Evolutionary conservation across 1,140 invertebrate genomes (phyloP).

Genomic region (Pseudoatta argentina): DNA sequence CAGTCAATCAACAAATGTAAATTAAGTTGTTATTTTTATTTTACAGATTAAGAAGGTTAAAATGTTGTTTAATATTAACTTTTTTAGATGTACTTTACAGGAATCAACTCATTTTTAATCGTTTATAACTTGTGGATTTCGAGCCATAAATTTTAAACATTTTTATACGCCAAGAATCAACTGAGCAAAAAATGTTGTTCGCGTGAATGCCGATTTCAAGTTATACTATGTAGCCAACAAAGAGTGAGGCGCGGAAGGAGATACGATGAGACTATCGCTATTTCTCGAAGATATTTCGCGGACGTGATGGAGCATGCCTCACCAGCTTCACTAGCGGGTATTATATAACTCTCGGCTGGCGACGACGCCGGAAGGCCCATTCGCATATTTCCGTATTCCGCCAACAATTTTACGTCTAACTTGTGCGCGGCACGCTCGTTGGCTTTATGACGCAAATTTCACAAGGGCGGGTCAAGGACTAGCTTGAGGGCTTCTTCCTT

Average conservation of each 20-base stretch:
- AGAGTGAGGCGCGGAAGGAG: neutral
- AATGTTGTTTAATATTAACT: neutral
- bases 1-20: too few relatives aligned
- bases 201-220: neutral
- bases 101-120: neutral
- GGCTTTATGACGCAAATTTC: constrained; percentile 48
- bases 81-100: neutral
- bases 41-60: neutral
- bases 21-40: neutral
- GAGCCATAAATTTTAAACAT: neutral
- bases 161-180: neutral
- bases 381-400: constrained; percentile 78
- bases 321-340: constrained; percentile 67
- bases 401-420: constrained; percentile 80
- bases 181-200: neutral
- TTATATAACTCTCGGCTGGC: constrained; percentile 71
- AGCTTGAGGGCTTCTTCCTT: constrained; percentile 29
- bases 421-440: constrained; percentile 59
- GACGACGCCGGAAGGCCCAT: constrained; percentile 67
- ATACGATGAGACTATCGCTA: constrained; percentile 49
- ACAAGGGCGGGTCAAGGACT: constrained; percentile 46
- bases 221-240: neutral
- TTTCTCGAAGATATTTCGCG: constrained; percentile 69
- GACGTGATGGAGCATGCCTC: constrained; percentile 75
- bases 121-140: neutral